A percentile compares a stretch with the other conserved stretches of the same genome.
These are phyloP conservation scores for Sphenodon punctatus DNA, from an alignment of 2,797 vertebrate genomes.

Conservation along the genomic window DNA sequence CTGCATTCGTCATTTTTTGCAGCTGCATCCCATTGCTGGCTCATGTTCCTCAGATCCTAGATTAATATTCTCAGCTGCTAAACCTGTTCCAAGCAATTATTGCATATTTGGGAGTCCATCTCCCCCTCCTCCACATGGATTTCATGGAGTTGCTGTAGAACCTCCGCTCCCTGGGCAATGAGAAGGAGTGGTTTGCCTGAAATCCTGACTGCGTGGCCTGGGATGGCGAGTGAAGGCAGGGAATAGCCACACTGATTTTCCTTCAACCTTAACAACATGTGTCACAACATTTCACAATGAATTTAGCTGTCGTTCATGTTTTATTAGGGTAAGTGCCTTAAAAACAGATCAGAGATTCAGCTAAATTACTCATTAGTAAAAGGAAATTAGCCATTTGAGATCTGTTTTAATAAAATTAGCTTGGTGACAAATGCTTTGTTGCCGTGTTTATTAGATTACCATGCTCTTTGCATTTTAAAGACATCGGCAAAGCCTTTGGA, in stretches of 20 bases:
- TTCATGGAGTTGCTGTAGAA: not conserved
- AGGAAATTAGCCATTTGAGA: slow-evolving; percentile 66
- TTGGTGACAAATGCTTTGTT: slow-evolving; percentile 57
- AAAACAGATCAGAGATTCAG: slow-evolving; percentile 64
- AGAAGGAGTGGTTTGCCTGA: too few relatives aligned
- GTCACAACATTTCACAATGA: not conserved
- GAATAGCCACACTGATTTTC: not conserved
- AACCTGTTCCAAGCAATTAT: not conserved
- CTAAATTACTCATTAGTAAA: slow-evolving; percentile 54
- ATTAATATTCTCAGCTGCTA: not conserved
- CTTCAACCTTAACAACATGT: not conserved
- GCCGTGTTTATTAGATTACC: slow-evolving; percentile 39
- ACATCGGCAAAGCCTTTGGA: slow-evolving; percentile 27
- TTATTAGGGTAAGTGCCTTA: slow-evolving; percentile 54
- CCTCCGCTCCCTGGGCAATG: not conserved
- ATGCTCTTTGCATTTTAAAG: slow-evolving; percentile 48
- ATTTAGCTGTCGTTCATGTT: slow-evolving; percentile 43
- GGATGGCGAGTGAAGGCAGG: not conserved
- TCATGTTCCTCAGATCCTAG: not conserved
- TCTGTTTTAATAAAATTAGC: slow-evolving; percentile 59
- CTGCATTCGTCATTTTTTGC: too few relatives aligned
- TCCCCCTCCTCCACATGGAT: not conserved
- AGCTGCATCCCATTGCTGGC: too few relatives aligned
- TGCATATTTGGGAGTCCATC: not conserved
- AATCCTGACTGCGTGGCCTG: not conserved